phyloP scores from a whole-genome alignment of 2,888 invertebrate species.

The Standfussiana lucernea region DNA sequence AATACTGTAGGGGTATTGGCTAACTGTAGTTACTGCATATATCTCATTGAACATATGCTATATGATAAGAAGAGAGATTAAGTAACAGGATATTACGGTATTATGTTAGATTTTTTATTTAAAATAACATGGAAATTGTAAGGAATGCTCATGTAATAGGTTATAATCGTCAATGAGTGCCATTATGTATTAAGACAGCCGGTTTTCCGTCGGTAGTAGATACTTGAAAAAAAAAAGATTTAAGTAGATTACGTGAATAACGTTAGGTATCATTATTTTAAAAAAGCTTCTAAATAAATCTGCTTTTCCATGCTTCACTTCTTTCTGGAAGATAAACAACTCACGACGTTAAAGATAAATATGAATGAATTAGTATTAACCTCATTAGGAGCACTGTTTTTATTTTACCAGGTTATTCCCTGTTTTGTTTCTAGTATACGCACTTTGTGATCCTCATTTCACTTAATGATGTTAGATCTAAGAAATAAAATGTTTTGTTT shows the following conservation, averaged over 20 bases:
- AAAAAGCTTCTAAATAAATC: constrained; percentile 13
- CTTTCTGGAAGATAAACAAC: constrained; percentile 27
- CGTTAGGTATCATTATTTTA: constrained; percentile 44
- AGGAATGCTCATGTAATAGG: neutral
- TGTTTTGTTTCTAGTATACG: neutral
- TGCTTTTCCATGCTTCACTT: constrained; percentile 13
- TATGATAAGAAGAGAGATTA: neutral
- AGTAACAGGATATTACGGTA: constrained; percentile 2
- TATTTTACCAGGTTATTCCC: neutral
- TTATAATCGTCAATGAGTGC: constrained; percentile 5
- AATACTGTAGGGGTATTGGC: constrained; percentile 44
- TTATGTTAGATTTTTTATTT: neutral
- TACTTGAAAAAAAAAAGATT: constrained; percentile 51
- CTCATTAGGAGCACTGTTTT: neutral
- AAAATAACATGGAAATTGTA: neutral
- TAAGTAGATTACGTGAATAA: constrained; percentile 53
- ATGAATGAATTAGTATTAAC: neutral
- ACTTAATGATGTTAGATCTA: neutral
- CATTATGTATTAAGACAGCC: constrained; percentile 3
- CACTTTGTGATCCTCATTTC: neutral
- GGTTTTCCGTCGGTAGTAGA: constrained; percentile 1
- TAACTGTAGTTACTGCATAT: constrained; percentile 14
- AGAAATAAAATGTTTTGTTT: neutral
- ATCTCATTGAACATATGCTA: neutral
- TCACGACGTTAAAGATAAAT: neutral